Conservation (phyloP, 2,797 vertebrate species). For the Periparus ater region DNA sequence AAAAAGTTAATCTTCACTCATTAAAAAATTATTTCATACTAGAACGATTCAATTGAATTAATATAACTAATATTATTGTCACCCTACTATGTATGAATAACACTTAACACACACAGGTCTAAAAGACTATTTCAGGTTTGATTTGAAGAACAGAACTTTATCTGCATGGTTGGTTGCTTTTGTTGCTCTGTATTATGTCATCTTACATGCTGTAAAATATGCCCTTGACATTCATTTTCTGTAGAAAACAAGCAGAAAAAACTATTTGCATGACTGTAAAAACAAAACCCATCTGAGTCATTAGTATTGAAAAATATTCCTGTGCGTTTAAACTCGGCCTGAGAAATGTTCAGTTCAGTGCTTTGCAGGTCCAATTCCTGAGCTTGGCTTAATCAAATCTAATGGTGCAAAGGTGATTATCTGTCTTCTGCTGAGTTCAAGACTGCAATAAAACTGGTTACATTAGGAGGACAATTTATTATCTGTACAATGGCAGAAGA, state of each 20-base stretch:
- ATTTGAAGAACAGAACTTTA: not conserved
- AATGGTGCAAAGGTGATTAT: slow-evolving; percentile 23
- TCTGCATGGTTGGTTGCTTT: not conserved
- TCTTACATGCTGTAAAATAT: not conserved
- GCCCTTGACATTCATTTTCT: not conserved
- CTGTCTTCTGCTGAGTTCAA: not conserved
- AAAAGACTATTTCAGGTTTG: not conserved
- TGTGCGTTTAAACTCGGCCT: not conserved
- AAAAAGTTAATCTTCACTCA: not conserved
- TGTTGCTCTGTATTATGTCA: not conserved
- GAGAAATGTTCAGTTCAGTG: not conserved
- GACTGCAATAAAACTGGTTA: not conserved
- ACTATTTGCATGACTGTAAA: slow-evolving; percentile 10
- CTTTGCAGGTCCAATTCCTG: not conserved
- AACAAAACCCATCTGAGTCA: not conserved
- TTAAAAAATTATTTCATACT: not conserved
- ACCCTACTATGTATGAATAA: not conserved
- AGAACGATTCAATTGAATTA: not conserved
- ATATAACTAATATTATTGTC: not conserved
- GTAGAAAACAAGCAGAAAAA: not conserved
- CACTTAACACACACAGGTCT: not conserved
- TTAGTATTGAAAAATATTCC: not conserved
- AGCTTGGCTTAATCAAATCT: slow-evolving; percentile 20
- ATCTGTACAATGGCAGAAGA: not conserved
- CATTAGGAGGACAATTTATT: slow-evolving; percentile 21